phyloP scores from a whole-genome alignment of 2,888 invertebrate species.

The Macropis europaea region DNA sequence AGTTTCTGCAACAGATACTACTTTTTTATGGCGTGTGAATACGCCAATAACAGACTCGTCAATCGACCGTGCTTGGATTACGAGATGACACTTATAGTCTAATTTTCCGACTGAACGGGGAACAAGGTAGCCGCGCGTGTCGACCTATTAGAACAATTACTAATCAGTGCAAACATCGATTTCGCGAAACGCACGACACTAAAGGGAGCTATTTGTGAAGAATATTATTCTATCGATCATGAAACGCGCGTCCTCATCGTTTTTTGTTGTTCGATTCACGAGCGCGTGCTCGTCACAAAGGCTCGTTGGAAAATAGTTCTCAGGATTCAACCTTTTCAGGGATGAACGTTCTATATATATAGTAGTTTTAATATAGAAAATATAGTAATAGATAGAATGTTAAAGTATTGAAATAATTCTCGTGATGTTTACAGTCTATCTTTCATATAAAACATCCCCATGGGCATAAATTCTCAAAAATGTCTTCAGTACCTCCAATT shows the following conservation, averaged over 20 bases:
- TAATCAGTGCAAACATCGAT: slow-evolving; percentile 37
- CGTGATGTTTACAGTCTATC: too few species aligned
- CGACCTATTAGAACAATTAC: slow-evolving; percentile 19
- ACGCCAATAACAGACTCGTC: slow-evolving; percentile 24
- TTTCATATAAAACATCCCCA: too few species aligned
- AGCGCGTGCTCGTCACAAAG: not conserved
- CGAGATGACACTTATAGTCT: slow-evolving; percentile 27
- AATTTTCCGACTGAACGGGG: slow-evolving; percentile 30
- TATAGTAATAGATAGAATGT: too few species aligned
- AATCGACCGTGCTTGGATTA: slow-evolving; percentile 30
- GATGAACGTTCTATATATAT: too few species aligned
- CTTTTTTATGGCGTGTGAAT: not conserved
- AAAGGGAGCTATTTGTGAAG: slow-evolving; percentile 24
- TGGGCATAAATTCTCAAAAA: too few species aligned
- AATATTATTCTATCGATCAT: slow-evolving; percentile 33
- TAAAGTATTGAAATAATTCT: too few species aligned
- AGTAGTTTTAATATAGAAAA: too few species aligned
- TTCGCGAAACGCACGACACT: slow-evolving; percentile 25
- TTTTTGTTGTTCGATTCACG: not conserved
- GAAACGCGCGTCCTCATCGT: slow-evolving; percentile 22
- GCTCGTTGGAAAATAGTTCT: not conserved
- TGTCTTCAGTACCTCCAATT: too few species aligned
- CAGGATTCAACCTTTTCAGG: too few species aligned
- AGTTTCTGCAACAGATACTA: slow-evolving; percentile 4
- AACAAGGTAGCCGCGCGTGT: not conserved